Evolutionary conservation across 2,797 vertebrate species (phyloP).

Genomic region (Tenualosa ilisha): DNA sequence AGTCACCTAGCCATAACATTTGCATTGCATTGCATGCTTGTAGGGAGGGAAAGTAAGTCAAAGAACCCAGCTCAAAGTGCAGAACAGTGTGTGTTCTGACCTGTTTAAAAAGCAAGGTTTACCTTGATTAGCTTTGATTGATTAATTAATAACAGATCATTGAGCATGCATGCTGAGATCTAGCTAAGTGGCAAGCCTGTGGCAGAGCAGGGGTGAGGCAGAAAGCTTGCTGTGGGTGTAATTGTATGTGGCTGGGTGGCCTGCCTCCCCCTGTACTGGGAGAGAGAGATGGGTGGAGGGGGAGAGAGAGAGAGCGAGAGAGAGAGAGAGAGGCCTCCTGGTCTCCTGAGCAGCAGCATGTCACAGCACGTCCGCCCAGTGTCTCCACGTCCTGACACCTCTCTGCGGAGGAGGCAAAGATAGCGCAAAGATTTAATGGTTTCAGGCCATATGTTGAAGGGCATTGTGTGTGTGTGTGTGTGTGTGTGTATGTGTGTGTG

Average conservation of each 20-base stretch:
- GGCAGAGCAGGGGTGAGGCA: constrained; percentile 50
- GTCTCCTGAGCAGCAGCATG: constrained; percentile 50
- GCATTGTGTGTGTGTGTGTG: constrained; percentile 25
- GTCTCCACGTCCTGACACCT: constrained; percentile 48
- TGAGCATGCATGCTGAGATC: constrained; percentile 58
- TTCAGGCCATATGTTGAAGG: constrained; percentile 49
- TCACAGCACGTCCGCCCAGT: constrained; percentile 46
- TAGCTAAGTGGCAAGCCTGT: constrained; percentile 52
- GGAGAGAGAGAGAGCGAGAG: constrained; percentile 43
- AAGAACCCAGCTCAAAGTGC: constrained; percentile 36
- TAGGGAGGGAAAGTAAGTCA: constrained; percentile 26
- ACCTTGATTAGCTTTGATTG: constrained; percentile 63
- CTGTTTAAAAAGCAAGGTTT: constrained; percentile 59
- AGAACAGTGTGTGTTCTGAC: constrained; percentile 60
- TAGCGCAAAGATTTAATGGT: constrained; percentile 45
- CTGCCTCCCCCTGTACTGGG: constrained; percentile 38
- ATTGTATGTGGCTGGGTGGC: constrained; percentile 58
- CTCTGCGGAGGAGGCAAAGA: constrained; percentile 44
- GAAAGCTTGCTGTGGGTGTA: constrained; percentile 56
- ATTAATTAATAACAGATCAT: constrained; percentile 67
- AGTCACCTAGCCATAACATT: not conserved
- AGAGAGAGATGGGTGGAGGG: constrained; percentile 28
- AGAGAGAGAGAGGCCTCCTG: constrained; percentile 43
- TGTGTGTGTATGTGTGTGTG: constrained; percentile 20
- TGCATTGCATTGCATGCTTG: not conserved